Evolutionary conservation across 2,797 vertebrate genomes (phyloP).

Genomic region (Anguilla anguilla): DNA sequence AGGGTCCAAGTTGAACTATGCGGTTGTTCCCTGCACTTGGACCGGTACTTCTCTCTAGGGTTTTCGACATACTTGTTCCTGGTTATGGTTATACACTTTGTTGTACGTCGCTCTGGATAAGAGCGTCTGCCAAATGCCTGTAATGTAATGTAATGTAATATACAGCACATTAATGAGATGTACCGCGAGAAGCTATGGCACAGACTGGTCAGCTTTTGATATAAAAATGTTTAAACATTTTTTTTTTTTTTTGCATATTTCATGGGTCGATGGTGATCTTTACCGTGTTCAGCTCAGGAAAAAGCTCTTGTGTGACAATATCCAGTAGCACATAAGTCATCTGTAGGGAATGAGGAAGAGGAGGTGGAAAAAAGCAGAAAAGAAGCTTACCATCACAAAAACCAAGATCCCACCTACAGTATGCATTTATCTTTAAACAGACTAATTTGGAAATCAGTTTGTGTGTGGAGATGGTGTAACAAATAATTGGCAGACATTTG

Average conservation of each 20-base stretch:
- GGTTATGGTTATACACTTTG: too few species aligned
- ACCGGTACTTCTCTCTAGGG: too few species aligned
- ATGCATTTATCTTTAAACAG: neutral
- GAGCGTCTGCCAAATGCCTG: too few species aligned
- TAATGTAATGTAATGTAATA: too few species aligned
- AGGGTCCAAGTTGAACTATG: too few species aligned
- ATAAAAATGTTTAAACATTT: neutral
- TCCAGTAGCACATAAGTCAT: slow-evolving; percentile 92
- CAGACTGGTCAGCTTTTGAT: neutral
- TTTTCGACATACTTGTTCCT: too few species aligned
- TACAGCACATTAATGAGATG: neutral
- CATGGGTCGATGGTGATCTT: slow-evolving; percentile 4
- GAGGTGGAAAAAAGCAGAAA: neutral
- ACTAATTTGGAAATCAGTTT: neutral
- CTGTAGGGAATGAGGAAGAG: slow-evolving; percentile 63
- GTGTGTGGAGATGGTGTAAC: neutral
- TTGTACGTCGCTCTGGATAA: too few species aligned
- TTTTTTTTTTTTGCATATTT: neutral
- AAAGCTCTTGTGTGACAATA: slow-evolving; percentile 88
- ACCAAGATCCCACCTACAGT: neutral
- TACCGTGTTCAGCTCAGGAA: slow-evolving; percentile 90
- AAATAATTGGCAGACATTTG: neutral
- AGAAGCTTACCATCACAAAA: neutral
- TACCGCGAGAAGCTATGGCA: neutral
- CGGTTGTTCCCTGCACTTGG: too few species aligned